Conservation (phyloP, 2,797 vertebrate species). For the Danio choprae region DNA sequence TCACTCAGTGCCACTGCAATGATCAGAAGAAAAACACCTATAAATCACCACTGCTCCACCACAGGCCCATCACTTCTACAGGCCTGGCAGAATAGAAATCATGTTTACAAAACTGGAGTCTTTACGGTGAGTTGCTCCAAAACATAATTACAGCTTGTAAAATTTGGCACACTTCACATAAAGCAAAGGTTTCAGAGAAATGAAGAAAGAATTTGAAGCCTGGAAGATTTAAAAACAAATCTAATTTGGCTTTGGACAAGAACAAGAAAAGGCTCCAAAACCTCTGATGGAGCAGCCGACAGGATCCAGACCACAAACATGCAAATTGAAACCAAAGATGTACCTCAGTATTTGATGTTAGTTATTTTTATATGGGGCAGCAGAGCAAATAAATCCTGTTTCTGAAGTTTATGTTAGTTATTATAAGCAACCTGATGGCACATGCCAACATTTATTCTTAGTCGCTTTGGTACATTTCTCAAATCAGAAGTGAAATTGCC, state of each 20-base stretch:
- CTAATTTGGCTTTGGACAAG: neutral
- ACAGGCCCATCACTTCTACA: slow-evolving; percentile 51
- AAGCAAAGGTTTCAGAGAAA: neutral
- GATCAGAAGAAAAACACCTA: slow-evolving; percentile 48
- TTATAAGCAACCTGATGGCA: no score
- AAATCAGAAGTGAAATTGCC: no score
- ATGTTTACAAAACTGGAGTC: slow-evolving; percentile 55
- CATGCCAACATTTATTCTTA: no score
- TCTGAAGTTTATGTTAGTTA: no score
- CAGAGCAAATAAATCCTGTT: no score
- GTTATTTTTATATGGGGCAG: no score
- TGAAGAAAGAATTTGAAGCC: neutral
- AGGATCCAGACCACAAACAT: no score
- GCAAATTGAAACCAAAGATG: no score
- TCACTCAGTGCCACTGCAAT: slow-evolving; percentile 50
- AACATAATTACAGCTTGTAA: slow-evolving; percentile 39
- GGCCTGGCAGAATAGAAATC: slow-evolving; percentile 60
- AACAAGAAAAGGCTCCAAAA: no score
- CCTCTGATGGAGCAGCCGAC: no score
- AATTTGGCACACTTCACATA: slow-evolving; percentile 21
- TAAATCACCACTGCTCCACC: slow-evolving; percentile 51
- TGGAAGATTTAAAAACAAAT: neutral
- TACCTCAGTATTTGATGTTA: no score
- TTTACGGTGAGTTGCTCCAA: slow-evolving; percentile 43
- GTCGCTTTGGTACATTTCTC: no score